Evolutionary conservation across 2,113 vertebrate species (phyloP).

Genomic region (Hemicordylus capensis): DNA sequence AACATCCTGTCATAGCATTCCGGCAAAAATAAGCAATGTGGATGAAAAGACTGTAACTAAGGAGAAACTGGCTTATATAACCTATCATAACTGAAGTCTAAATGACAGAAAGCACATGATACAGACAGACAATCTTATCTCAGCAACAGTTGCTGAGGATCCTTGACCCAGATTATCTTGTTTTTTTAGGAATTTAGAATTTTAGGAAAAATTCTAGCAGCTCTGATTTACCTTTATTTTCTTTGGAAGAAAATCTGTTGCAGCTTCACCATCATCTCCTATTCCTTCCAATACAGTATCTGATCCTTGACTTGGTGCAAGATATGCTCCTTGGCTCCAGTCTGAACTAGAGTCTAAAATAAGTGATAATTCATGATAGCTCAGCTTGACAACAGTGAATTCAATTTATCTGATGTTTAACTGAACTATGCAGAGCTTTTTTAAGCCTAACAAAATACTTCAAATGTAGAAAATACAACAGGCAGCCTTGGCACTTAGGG

Average conservation of each 20-base stretch:
- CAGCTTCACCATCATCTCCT: constrained; percentile 79
- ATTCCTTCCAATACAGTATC: constrained; percentile 81
- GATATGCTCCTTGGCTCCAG: constrained; percentile 87
- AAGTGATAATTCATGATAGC: constrained; percentile 58
- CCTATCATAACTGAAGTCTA: too few species aligned
- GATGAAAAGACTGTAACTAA: neutral
- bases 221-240: constrained; percentile 86
- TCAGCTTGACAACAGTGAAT: constrained; percentile 50
- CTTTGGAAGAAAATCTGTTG: constrained; percentile 84
- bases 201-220: neutral
- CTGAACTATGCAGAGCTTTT: neutral
- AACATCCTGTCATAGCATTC: neutral
- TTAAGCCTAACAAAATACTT: neutral
- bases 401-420: neutral
- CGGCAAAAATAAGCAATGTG: neutral
- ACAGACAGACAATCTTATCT: neutral
- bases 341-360: constrained; percentile 90
- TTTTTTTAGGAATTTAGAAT: neutral
- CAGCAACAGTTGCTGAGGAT: neutral
- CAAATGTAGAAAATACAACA: neutral
- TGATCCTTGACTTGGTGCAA: constrained; percentile 80
- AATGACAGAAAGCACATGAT: too few species aligned
- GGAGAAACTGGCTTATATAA: neutral
- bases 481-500: too few species aligned
- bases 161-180: neutral